Percentiles rank a stretch among this genome's conserved stretches.
These are phyloP conservation scores for Sigmodon hispidus DNA, from an alignment of 2,113 vertebrate genomes.

Conservation along the genomic window DNA sequence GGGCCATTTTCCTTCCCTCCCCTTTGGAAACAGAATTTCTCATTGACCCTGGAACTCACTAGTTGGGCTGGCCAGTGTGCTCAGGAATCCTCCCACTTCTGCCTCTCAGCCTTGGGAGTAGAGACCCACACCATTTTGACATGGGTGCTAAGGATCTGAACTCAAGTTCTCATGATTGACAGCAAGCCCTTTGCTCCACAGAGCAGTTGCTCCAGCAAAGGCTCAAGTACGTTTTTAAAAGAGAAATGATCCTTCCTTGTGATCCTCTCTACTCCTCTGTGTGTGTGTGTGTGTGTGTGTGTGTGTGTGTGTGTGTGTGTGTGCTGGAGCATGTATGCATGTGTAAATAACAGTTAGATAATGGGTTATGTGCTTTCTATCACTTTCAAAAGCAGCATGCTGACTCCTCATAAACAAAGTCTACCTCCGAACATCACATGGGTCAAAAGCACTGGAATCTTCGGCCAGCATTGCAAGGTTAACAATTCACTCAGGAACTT, in stretches of 20 bases:
- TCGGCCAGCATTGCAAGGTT: neutral
- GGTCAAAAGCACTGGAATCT: neutral
- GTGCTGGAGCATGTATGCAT: neutral
- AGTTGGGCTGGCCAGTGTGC: neutral
- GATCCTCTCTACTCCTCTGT: neutral
- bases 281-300: too few species aligned
- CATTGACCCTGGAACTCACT: neutral
- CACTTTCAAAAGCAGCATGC: neutral
- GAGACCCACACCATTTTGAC: neutral
- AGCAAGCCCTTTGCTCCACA: accelerated
- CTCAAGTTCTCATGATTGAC: neutral
- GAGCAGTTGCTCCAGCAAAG: neutral
- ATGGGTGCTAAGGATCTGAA: neutral
- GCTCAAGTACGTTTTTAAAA: neutral
- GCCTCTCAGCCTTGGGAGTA: too few species aligned
- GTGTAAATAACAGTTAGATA: neutral
- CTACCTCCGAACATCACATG: neutral
- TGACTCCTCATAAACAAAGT: neutral
- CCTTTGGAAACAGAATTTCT: neutral
- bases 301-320: neutral
- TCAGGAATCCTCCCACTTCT: neutral
- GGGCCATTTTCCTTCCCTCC: neutral
- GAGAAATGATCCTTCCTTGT: neutral
- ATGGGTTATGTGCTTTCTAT: neutral
- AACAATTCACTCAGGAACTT: neutral